Conservation (phyloP, 2,113 vertebrate genomes). For the Chunga burmeisteri region DNA sequence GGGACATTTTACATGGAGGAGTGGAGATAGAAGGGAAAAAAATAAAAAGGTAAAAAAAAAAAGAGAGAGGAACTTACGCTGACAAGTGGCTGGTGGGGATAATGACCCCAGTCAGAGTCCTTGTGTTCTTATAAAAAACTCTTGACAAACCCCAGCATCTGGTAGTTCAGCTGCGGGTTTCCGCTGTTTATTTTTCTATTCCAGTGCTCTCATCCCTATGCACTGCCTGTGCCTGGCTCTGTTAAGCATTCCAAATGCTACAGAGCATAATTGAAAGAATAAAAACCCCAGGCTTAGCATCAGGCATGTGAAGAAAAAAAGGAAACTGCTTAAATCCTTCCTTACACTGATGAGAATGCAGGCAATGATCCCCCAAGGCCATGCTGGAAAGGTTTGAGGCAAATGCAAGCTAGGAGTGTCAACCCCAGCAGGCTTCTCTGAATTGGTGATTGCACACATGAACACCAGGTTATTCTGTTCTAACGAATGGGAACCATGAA, state of each 20-base stretch:
- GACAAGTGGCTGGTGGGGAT: conserved; percentile 41
- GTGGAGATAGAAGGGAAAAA: background rate
- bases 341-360: background rate
- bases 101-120: conserved; percentile 30
- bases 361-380: background rate
- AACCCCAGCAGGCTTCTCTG: background rate
- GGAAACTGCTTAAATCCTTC: conserved; percentile 18
- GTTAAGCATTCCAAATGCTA: conserved; percentile 48
- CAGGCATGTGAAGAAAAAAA: conserved; percentile 9
- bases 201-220: conserved; percentile 11
- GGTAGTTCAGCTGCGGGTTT: conserved; percentile 65
- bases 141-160: conserved; percentile 44
- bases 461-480: background rate
- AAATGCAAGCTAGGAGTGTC: background rate
- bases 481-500: background rate
- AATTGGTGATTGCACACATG: background rate
- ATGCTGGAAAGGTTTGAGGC: background rate
- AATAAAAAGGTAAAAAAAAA: background rate
- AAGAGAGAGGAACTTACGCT: background rate
- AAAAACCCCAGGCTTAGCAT: conserved; percentile 35
- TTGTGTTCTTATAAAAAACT: background rate
- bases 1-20: background rate
- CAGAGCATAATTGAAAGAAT: conserved; percentile 41
- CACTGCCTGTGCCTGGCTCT: conserved; percentile 51
- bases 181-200: conserved; percentile 65